Base-by-base conservation (phyloP, 1,140 invertebrate genomes). In the Drosophila tani region DNA sequence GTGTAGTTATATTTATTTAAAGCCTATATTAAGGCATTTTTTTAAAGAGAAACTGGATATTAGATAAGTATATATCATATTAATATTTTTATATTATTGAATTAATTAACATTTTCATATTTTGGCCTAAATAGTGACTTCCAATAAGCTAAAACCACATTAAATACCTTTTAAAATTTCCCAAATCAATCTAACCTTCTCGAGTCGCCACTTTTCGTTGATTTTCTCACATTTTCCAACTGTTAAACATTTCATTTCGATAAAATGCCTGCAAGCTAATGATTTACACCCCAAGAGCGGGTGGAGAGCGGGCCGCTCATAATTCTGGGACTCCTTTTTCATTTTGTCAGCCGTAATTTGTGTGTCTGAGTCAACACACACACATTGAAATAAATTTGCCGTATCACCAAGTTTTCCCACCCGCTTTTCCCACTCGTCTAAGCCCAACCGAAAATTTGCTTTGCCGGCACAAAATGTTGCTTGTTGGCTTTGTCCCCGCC, bases 401-500 rank as follows among this genome's bases (percentile, higher is more conserved):
- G 51, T 75, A 79, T 81, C 71, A 62, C 53, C 62, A 58, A 81
- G 29, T 63, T 58, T 55, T 63, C 38, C 46, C 27, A 27, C 9
- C 40, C 43, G 43, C 41, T 38, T 47, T 57, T 17, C 50, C 29
- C 29, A 11, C 57, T 29, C 40, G 19, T 32, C 24, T 24, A 15
- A 47, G 35, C 4, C 47, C 41, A 35, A 29, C 15, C 40, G 14
- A 75, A 69, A 78, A 64, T 82, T 78, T 65, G 80, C 68, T 75
- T 79, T 63, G 70, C 53, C 63, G 47, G 79, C 79, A 81, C 47
- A 82, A 81, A 81, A 81, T 71, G 59, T 71, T 59, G 35, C 49
- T 19, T 66, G 53, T 58, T 65, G 46, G 38, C 60, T 50, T 63
- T 66, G 47, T 75, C 55, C 69, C 46, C 45, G 45, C 45, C 45